phyloP scores from a whole-genome alignment of 2,797 vertebrate species.

The Siniperca undulata region DNA sequence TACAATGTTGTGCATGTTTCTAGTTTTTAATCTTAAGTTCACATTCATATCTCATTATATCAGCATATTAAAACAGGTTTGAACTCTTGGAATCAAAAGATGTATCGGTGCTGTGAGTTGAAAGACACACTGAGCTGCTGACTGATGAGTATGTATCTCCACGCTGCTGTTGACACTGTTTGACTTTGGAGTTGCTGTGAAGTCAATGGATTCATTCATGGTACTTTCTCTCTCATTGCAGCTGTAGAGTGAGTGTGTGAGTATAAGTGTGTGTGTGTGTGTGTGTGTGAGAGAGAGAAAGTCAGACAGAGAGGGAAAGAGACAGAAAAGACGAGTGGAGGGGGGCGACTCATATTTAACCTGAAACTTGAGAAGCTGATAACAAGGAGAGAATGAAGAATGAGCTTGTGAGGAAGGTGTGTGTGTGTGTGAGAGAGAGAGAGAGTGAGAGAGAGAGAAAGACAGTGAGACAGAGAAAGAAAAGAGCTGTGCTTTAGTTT shows the following conservation, averaged over 20 bases:
- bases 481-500: constrained; percentile 68
- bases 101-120: not conserved
- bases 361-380: constrained; percentile 87
- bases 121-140: constrained; percentile 8
- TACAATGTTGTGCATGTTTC: not conserved
- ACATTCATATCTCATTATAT: constrained; percentile 2
- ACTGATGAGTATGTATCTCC: constrained; percentile 48
- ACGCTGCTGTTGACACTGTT: constrained; percentile 44
- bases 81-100: not conserved
- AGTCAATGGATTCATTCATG: constrained; percentile 76
- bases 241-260: constrained; percentile 39
- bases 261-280: constrained; percentile 15
- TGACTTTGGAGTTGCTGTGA: constrained; percentile 50
- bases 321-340: constrained; percentile 6
- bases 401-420: constrained; percentile 46
- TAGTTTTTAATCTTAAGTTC: constrained; percentile 1
- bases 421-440: constrained; percentile 14
- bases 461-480: constrained; percentile 42
- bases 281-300: constrained; percentile 20
- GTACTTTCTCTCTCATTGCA: constrained; percentile 42
- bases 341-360: constrained; percentile 80
- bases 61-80: not conserved
- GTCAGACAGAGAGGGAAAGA: constrained; percentile 7
- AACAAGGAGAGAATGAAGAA: constrained; percentile 76
- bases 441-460: constrained; percentile 17